phyloP scores from a whole-genome alignment of 2,797 vertebrate species.

The Rhabdophis nuchalis region DNA sequence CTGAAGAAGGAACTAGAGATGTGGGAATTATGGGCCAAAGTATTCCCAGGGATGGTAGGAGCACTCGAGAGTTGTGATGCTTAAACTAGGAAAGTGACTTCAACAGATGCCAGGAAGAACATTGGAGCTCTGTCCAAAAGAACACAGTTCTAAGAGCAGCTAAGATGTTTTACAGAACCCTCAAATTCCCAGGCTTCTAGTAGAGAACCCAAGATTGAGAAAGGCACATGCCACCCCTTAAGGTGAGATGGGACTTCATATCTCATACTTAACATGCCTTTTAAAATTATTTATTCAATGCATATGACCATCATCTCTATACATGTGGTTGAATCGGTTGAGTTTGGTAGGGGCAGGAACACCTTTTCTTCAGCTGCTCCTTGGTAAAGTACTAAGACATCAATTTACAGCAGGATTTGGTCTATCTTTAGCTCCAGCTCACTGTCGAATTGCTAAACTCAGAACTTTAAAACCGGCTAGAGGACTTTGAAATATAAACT shows the following conservation, averaged over 20 bases:
- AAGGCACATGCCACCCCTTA: neutral
- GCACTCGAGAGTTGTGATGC: neutral
- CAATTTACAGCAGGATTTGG: neutral
- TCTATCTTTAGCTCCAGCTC: neutral
- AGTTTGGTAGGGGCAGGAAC: neutral
- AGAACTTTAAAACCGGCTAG: neutral
- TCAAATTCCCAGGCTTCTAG: neutral
- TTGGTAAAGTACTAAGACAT: neutral
- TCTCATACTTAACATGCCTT: neutral
- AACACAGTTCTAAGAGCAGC: neutral
- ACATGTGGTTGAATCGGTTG: neutral
- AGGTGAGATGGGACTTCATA: neutral
- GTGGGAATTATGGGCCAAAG: neutral
- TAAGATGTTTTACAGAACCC: neutral
- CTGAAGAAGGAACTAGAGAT: neutral
- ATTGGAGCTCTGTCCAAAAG: neutral
- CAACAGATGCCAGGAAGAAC: neutral
- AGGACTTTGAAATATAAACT: neutral
- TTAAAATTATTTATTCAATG: neutral
- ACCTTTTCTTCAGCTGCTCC: neutral
- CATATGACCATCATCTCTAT: neutral
- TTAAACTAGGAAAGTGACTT: neutral
- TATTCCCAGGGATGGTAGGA: neutral
- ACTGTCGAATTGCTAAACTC: neutral
- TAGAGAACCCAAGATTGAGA: neutral